Percentiles rank a stretch among this genome's conserved stretches.
phyloP scores from a whole-genome alignment of 2,797 vertebrate genomes.

The Myripristis jacobus region DNA sequence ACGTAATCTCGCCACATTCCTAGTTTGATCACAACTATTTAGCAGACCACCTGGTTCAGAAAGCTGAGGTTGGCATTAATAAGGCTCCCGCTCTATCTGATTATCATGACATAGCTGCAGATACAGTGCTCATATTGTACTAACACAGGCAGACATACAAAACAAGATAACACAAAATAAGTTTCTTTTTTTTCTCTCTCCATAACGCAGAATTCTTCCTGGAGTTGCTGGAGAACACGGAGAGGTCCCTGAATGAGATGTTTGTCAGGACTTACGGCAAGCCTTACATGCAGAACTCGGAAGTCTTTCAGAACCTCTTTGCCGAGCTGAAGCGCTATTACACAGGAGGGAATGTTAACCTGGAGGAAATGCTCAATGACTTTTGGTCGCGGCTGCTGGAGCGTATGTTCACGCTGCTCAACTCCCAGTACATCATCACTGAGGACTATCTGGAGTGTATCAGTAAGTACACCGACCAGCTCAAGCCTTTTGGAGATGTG shows the following conservation, averaged over 20 bases:
- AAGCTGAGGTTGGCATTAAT: not conserved
- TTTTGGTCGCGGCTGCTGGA: slow-evolving; percentile 97
- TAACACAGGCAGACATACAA: not conserved
- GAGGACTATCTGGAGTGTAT: slow-evolving; percentile 97
- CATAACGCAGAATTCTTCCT: slow-evolving; percentile 98
- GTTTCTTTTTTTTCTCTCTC: slow-evolving; percentile 31
- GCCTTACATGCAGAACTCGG: slow-evolving; percentile 95
- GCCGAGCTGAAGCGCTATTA: slow-evolving; percentile 95
- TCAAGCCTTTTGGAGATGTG: slow-evolving; percentile 95
- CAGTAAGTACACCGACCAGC: slow-evolving; percentile 95
- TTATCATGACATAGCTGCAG: slow-evolving; percentile 3
- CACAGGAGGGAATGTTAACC: slow-evolving; percentile 93
- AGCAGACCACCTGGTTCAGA: not conserved
- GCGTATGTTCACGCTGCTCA: slow-evolving; percentile 96
- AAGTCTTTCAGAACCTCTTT: slow-evolving; percentile 97
- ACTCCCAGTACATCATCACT: slow-evolving; percentile 95
- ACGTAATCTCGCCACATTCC: slow-evolving; percentile 26
- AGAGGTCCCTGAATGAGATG: slow-evolving; percentile 94
- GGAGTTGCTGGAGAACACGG: slow-evolving; percentile 94
- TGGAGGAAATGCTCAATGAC: slow-evolving; percentile 97
- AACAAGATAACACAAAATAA: slow-evolving; percentile 16
- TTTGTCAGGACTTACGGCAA: slow-evolving; percentile 93
- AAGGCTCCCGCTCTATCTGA: not conserved
- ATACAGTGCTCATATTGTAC: not conserved
- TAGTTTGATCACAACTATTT: slow-evolving; percentile 28